Evolutionary conservation across 2,888 invertebrate species (phyloP).

Genomic region (Diarsia rubi): DNA sequence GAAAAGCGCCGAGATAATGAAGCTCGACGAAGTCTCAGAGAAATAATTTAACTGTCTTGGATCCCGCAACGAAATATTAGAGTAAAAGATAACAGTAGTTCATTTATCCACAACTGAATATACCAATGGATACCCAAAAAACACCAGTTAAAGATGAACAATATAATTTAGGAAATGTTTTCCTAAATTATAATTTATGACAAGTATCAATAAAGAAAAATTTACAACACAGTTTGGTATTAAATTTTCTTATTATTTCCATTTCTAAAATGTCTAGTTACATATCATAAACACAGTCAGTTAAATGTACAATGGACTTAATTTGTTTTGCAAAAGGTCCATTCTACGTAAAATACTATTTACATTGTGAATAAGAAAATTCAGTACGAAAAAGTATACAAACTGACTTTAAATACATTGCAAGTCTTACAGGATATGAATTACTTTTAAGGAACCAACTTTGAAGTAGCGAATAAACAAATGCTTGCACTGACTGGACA

Average conservation of each 20-base stretch:
- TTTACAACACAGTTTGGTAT: constrained; percentile 26
- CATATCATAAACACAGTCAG: constrained; percentile 30
- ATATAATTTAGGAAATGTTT: too few relatives aligned
- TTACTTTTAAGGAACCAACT: constrained; percentile 9
- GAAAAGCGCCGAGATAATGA: too few relatives aligned
- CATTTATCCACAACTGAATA: not conserved
- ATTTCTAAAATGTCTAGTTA: not conserved
- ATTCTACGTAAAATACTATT: constrained; percentile 34
- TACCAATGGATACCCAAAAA: not conserved
- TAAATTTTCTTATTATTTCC: constrained; percentile 6
- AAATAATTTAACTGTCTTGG: too few relatives aligned
- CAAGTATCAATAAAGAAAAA: constrained; percentile 18
- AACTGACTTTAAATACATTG: constrained; percentile 9
- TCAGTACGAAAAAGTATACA: constrained; percentile 23
- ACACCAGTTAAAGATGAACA: constrained; percentile 16
- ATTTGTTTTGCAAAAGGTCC: constrained; percentile 18
- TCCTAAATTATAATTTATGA: constrained; percentile 37
- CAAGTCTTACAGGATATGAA: not conserved
- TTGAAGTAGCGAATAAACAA: not conserved
- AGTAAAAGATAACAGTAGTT: constrained; percentile 20
- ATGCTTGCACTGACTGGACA: not conserved
- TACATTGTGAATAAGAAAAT: constrained; percentile 11
- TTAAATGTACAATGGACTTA: constrained; percentile 21
- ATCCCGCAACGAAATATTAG: too few relatives aligned
- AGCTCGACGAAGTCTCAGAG: too few relatives aligned